phyloP scores from a whole-genome alignment of 2,113 vertebrate species.

The Ptychochromis oligacanthus region DNA sequence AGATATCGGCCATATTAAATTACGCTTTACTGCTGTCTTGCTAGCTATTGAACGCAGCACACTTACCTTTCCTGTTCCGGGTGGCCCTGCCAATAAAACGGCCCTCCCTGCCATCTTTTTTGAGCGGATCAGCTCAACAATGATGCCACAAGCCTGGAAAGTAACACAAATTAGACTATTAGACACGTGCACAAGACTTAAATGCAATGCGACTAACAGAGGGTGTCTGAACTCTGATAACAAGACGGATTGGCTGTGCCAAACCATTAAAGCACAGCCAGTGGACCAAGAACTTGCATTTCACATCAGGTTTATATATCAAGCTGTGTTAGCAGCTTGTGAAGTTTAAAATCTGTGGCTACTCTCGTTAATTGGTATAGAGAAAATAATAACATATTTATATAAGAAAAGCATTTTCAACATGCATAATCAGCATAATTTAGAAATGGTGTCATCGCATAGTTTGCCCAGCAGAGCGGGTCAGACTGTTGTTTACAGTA shows the following conservation, averaged over 20 bases:
- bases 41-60: not conserved
- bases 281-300: not conserved
- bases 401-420: not conserved
- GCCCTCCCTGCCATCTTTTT: slow-evolving; percentile 99
- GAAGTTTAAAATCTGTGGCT: not conserved
- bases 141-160: slow-evolving; percentile 93
- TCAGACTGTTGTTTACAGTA: not conserved
- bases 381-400: not conserved
- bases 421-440: not conserved
- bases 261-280: not conserved
- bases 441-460: too few relatives aligned
- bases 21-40: not conserved
- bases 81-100: slow-evolving; percentile 93
- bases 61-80: slow-evolving; percentile 96
- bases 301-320: not conserved
- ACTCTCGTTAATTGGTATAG: not conserved
- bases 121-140: slow-evolving; percentile 95
- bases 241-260: too few relatives aligned
- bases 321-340: not conserved
- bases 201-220: not conserved
- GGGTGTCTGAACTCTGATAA: not conserved
- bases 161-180: not conserved
- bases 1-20: not conserved
- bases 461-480: too few relatives aligned
- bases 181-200: not conserved